Conservation (phyloP, 2,797 vertebrate species). For the Mallotus villosus region DNA sequence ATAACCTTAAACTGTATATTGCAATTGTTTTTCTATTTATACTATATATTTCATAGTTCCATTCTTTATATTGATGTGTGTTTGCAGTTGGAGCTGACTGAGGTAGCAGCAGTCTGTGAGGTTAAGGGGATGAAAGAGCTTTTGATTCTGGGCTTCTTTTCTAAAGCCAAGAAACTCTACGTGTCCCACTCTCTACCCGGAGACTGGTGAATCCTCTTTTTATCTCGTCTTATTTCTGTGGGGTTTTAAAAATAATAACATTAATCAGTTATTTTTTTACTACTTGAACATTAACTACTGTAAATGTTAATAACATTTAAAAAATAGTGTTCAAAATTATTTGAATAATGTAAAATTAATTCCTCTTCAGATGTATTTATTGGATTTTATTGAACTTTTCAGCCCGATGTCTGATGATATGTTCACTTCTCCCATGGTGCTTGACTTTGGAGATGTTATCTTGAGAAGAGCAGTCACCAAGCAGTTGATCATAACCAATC, state of each 20-base stretch:
- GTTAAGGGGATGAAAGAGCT: slow-evolving; percentile 82
- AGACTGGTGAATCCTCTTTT: slow-evolving; percentile 27
- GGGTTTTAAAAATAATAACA: background rate
- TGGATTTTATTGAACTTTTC: slow-evolving; percentile 17
- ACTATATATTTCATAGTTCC: background rate
- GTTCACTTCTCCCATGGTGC: slow-evolving; percentile 37
- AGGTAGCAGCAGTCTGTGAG: slow-evolving; percentile 78
- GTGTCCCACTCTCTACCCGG: slow-evolving; percentile 76
- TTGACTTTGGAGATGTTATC: slow-evolving; percentile 84
- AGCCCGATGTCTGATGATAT: slow-evolving; percentile 52
- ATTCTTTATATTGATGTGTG: background rate
- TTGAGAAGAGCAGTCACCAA: slow-evolving; percentile 67
- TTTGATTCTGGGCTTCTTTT: slow-evolving; percentile 77
- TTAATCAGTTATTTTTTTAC: background rate
- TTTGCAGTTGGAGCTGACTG: slow-evolving; percentile 76
- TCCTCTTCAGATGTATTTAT: background rate
- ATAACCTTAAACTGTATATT: background rate
- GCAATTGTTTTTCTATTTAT: background rate
- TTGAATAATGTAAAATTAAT: no score
- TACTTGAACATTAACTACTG: background rate
- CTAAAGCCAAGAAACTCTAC: slow-evolving; percentile 75
- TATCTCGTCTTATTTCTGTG: background rate
- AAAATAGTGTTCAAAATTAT: no score
- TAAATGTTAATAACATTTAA: no score
- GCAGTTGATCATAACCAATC: slow-evolving; percentile 83